Percentiles rank a stretch among this genome's conserved stretches.
phyloP scores from a whole-genome alignment of 2,888 invertebrate genomes.

The Stramonita haemastoma region DNA sequence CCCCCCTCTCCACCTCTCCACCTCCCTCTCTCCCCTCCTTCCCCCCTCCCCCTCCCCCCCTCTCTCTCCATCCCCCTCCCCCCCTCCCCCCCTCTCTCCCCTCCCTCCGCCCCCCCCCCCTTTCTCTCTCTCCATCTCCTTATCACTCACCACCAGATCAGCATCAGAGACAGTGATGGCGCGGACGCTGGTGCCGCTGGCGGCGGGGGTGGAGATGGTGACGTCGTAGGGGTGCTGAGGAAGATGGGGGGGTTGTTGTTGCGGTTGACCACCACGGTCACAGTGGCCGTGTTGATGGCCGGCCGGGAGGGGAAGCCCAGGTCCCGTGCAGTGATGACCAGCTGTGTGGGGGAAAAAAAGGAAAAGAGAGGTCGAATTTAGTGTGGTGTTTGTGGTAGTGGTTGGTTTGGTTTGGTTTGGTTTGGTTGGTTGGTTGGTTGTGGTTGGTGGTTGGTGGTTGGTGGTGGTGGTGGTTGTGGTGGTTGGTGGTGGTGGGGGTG shows the following conservation, averaged over 20 bases:
- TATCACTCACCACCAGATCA: conserved; percentile 58
- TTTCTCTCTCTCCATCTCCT: neutral
- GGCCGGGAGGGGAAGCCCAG: conserved; percentile 58
- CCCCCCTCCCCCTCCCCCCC: too few species aligned
- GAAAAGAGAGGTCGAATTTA: too few species aligned
- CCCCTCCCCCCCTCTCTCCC: too few species aligned
- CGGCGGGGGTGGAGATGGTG: conserved; percentile 54
- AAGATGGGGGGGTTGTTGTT: conserved; percentile 65
- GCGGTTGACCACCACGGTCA: conserved; percentile 61
- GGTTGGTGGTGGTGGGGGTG: too few species aligned
- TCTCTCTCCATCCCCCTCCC: too few species aligned
- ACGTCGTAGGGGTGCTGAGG: conserved; percentile 53
- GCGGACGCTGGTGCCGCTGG: conserved; percentile 51
- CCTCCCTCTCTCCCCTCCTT: too few species aligned
- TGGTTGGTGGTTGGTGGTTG: too few species aligned
- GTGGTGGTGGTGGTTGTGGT: too few species aligned
- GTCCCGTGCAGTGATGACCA: conserved; percentile 59
- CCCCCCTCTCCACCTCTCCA: too few species aligned
- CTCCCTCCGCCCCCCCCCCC: neutral
- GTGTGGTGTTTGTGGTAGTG: too few species aligned
- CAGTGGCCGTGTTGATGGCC: conserved; percentile 63
- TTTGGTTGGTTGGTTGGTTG: too few species aligned
- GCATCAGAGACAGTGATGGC: conserved; percentile 58
- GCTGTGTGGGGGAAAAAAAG: conserved; percentile 43
- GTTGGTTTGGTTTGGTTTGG: too few species aligned